A percentile compares a stretch with the other conserved stretches of the same genome.
phyloP scores from a whole-genome alignment of 2,113 vertebrate species.

The Columba livia region DNA sequence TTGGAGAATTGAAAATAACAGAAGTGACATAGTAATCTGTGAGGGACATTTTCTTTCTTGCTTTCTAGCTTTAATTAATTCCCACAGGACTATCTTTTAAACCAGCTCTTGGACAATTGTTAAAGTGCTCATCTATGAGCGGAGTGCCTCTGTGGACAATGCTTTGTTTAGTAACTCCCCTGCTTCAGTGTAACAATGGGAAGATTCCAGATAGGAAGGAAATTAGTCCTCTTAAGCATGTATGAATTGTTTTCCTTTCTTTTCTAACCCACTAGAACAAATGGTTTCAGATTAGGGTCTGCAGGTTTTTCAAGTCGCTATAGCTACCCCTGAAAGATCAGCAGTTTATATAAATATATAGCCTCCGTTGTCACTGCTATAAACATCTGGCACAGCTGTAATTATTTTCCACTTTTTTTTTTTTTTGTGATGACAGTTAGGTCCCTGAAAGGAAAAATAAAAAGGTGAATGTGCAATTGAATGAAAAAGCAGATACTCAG shows the following conservation, averaged over 20 bases:
- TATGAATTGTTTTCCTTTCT: not conserved
- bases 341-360: slow-evolving; percentile 58
- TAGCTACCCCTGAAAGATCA: slow-evolving; percentile 33
- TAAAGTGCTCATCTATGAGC: not conserved
- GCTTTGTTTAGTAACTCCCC: not conserved
- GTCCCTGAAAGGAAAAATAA: slow-evolving; percentile 42
- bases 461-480: not conserved
- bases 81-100: not conserved
- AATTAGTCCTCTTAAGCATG: not conserved
- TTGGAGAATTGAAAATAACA: not conserved
- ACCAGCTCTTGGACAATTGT: not conserved
- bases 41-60: not conserved
- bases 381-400: slow-evolving; percentile 50
- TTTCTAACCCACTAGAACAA: not conserved
- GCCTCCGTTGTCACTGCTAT: slow-evolving; percentile 29
- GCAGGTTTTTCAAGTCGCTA: not conserved
- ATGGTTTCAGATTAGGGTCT: not conserved
- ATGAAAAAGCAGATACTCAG: slow-evolving; percentile 40
- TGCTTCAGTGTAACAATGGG: not conserved
- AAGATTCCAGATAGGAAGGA: not conserved
- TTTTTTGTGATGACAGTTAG: slow-evolving; percentile 28
- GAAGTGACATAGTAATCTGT: not conserved
- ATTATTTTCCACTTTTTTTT: slow-evolving; percentile 19
- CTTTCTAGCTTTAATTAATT: not conserved
- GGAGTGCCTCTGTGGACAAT: not conserved